Evolutionary conservation across 2,888 invertebrate genomes (phyloP).

Genomic region (Pheosia gnoma): DNA sequence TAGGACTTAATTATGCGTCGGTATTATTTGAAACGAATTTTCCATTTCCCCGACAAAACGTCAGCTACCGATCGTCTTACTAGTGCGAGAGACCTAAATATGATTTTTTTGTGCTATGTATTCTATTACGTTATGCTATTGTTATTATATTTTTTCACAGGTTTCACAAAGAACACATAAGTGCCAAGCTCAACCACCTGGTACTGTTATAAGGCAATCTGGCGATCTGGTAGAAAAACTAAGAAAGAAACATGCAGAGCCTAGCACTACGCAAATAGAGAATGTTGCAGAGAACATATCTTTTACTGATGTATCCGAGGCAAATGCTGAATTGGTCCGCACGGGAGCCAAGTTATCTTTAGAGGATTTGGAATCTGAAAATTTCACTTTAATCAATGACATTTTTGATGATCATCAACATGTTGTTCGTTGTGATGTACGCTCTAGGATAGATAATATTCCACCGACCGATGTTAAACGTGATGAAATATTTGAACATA

Average conservation of each 20-base stretch:
- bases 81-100: too few relatives aligned
- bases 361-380: constrained; percentile 78
- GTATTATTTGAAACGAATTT: too few relatives aligned
- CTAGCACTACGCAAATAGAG: constrained; percentile 23
- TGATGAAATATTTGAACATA: constrained; percentile 68
- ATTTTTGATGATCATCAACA: constrained; percentile 44
- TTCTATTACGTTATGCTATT: too few relatives aligned
- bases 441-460: constrained; percentile 7
- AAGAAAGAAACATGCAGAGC: constrained; percentile 64
- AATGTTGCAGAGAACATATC: constrained; percentile 29
- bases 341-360: constrained; percentile 75
- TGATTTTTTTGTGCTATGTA: too few relatives aligned
- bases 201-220: constrained; percentile 78
- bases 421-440: constrained; percentile 14
- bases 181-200: constrained; percentile 87
- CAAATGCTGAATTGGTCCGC: constrained; percentile 72
- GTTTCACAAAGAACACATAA: constrained; percentile 93
- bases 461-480: constrained; percentile 21
- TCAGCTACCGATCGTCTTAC: too few relatives aligned
- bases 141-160: constrained; percentile 55
- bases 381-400: constrained; percentile 67
- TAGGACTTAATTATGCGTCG: too few relatives aligned
- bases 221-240: constrained; percentile 79
- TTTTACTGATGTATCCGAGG: constrained; percentile 65
- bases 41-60: too few relatives aligned